Percentiles rank a stretch among this genome's conserved stretches.
These are phyloP conservation scores for Heliconius nattereri DNA, from an alignment of 1,140 invertebrate species.

Conservation along the genomic window DNA sequence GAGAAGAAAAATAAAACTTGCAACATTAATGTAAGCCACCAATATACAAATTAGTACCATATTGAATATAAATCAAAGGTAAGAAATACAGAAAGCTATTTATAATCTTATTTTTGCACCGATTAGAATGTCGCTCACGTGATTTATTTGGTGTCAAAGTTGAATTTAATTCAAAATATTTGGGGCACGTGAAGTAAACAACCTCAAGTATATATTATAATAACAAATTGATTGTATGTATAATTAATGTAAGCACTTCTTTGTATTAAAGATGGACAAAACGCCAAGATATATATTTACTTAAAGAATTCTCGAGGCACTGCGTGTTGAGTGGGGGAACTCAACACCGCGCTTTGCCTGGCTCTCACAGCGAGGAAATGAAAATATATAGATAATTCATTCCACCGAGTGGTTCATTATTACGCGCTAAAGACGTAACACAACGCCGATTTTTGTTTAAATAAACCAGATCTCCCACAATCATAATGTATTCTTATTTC, in stretches of 20 bases:
- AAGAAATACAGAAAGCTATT: slow-evolving; percentile 49
- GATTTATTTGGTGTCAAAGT: slow-evolving; percentile 68
- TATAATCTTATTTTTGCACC: slow-evolving; percentile 51
- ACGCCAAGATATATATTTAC: no score
- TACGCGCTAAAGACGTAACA: no score
- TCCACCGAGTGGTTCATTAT: no score
- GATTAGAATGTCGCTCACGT: slow-evolving; percentile 61
- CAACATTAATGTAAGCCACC: not conserved
- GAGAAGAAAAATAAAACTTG: not conserved
- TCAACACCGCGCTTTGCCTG: no score
- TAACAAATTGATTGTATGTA: not conserved
- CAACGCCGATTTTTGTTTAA: no score
- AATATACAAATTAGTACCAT: slow-evolving; percentile 25
- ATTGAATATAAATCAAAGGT: slow-evolving; percentile 40
- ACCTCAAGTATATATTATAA: not conserved
- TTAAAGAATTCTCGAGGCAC: no score
- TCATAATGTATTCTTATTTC: not conserved
- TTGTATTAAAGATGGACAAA: no score
- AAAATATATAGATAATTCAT: no score
- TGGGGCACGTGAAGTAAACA: not conserved
- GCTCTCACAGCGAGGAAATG: no score
- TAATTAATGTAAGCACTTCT: not conserved
- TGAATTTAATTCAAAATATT: slow-evolving; percentile 68
- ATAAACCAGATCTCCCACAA: no score
- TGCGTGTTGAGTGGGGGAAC: no score